A percentile compares a stretch with the other conserved stretches of the same genome.
Evolutionary conservation across 2,888 invertebrate genomes (phyloP).

Genomic region (Agrypnus murinus): DNA sequence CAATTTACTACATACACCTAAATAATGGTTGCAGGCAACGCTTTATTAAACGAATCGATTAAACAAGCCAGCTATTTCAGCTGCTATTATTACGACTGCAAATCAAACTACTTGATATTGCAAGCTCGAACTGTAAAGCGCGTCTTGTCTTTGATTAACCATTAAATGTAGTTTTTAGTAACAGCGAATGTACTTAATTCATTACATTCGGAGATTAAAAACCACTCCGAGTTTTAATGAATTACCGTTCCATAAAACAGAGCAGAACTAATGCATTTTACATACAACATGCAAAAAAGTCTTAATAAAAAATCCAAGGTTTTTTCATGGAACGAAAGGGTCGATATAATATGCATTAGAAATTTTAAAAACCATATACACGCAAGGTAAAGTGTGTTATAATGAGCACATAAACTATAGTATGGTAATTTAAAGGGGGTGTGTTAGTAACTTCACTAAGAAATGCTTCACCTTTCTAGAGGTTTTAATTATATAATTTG

Average conservation of each 20-base stretch:
- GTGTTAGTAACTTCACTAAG: too few relatives aligned
- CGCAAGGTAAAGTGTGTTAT: conserved; percentile 2
- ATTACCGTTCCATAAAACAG: too few relatives aligned
- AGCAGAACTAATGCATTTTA: too few relatives aligned
- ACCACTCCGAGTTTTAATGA: too few relatives aligned
- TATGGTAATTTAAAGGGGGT: conserved; percentile 7
- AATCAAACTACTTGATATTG: conserved; percentile 36
- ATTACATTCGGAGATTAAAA: too few relatives aligned
- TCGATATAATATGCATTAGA: conserved; percentile 12
- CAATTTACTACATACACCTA: conserved; percentile 59
- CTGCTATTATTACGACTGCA: conserved; percentile 36
- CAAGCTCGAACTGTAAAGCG: conserved; percentile 1
- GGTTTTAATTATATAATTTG: too few relatives aligned
- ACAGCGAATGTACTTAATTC: too few relatives aligned
- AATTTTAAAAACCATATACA: conserved; percentile 9
- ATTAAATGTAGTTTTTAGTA: conserved; percentile 5
- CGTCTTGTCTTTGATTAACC: conserved; percentile 23
- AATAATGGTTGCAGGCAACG: conserved; percentile 53
- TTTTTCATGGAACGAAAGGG: background rate
- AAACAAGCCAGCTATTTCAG: conserved; percentile 33
- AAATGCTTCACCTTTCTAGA: background rate
- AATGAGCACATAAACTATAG: background rate
- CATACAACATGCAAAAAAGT: background rate
- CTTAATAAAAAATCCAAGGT: background rate
- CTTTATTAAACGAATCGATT: conserved; percentile 38